phyloP scores from a whole-genome alignment of 2,113 vertebrate genomes.

The Spheniscus mendiculus region DNA sequence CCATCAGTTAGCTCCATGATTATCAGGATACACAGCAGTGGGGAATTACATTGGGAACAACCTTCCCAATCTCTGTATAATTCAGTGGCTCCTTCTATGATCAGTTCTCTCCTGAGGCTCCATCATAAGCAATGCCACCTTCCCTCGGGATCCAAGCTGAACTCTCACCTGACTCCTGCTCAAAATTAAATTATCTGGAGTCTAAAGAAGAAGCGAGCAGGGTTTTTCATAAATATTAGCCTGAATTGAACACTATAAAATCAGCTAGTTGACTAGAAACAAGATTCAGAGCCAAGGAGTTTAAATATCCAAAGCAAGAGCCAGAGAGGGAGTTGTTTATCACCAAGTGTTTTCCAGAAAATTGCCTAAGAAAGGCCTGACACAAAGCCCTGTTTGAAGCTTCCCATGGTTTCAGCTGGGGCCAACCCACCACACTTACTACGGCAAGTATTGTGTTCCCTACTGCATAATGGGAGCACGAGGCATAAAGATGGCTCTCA shows the following conservation, averaged over 20 bases:
- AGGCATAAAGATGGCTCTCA: not conserved
- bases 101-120: not conserved
- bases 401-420: not conserved
- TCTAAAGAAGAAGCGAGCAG: not conserved
- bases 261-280: not conserved
- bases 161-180: not conserved
- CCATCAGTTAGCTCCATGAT: not conserved
- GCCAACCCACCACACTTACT: not conserved
- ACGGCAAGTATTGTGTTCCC: rapidly evolving
- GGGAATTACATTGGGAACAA: not conserved
- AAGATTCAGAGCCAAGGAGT: not conserved
- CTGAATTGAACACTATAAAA: not conserved
- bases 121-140: rapidly evolving
- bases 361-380: not conserved
- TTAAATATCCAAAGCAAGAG: not conserved
- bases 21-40: not conserved
- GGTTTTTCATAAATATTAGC: not conserved
- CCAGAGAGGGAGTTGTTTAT: not conserved
- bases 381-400: not conserved
- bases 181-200: not conserved
- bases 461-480: rapidly evolving
- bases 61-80: not conserved
- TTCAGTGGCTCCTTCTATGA: not conserved
- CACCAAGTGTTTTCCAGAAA: not conserved
- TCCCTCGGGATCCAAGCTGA: not conserved